Evolutionary conservation across 92 coral and sea anemone species (phyloP), one percentile per base, ranked within the genome.

Genomic region (Plumapathes pennacea): DNA sequence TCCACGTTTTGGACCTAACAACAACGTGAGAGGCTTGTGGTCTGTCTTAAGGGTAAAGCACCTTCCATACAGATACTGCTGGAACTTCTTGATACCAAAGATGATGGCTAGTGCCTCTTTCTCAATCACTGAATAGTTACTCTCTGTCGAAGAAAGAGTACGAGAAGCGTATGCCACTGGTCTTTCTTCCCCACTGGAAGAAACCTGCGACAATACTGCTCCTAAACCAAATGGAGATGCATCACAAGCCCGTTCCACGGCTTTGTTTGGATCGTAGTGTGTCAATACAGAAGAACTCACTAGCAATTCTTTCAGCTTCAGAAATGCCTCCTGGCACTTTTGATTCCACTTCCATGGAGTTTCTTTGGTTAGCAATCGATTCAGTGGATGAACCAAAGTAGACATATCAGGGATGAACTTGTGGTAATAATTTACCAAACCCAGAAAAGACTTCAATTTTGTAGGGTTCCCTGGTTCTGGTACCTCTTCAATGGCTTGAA

Each of bases 131-230:
- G 74, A 56, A 29, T 73, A 73, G 30, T 66, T 46, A 10, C 19
- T 32, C 31, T 79, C 74, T 12, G 65, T 60, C 47, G 27, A 5
- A 7, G 74, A 38, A 9, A 72, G 36, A 15, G 81, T 72, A 19
- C 76, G 54, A 2, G 85, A 78, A 26, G 71, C 84, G 23, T 27
- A 71, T 20, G 79, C 74, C 3, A 70, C 45, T 9, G 73, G 55
- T 43, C 46, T 31, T 47, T 78, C 85, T 49, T 71, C 85, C 57
- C 60, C 62, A 43, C 52, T 54, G 3, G 19, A 57, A 14, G 42
- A 37, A 11, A 72, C 18, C 38, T 61, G 71, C 10, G 72, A 72
- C 12, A 61, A 36, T 15, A 72, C 72, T 5, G 80, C 72, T 34
- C 54, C 80, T 11, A 38, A 20, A 14, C 82, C 83, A 58, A 26